Percentiles rank a stretch among this genome's conserved stretches.
These are phyloP conservation scores for Melanargia galathea DNA, from an alignment of 2,888 invertebrate species.

Conservation along the genomic window DNA sequence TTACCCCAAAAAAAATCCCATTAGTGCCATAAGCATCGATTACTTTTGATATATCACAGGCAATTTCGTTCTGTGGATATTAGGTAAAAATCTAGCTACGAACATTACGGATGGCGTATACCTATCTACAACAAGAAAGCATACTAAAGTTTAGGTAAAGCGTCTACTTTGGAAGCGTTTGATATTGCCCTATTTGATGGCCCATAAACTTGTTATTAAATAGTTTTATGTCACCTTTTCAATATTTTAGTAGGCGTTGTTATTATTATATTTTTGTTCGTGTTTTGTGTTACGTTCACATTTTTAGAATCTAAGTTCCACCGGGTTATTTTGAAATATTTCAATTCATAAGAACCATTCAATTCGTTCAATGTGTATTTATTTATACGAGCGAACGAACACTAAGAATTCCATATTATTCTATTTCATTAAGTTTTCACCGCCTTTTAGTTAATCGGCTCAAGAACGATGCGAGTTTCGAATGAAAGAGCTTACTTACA, in stretches of 20 bases:
- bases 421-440: conserved; percentile 70
- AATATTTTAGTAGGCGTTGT: conserved; percentile 38
- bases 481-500: conserved; percentile 76
- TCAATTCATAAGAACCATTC: neutral
- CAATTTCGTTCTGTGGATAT: neutral
- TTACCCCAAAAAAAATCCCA: conserved; percentile 23
- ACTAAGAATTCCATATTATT: conserved; percentile 45
- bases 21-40: conserved; percentile 16
- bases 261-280: conserved; percentile 35
- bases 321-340: neutral
- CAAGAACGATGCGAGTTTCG: conserved; percentile 57
- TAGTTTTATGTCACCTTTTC: conserved; percentile 41
- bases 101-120: neutral
- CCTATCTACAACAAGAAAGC: neutral
- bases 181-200: conserved; percentile 44
- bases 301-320: conserved; percentile 9
- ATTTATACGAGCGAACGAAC: neutral
- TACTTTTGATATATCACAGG: conserved; percentile 11
- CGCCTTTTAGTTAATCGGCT: conserved; percentile 73
- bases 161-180: conserved; percentile 35
- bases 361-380: neutral
- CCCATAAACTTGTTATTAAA: conserved; percentile 45
- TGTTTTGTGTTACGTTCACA: conserved; percentile 14
- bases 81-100: neutral
- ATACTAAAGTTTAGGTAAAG: conserved; percentile 26